These are phyloP conservation scores for Cordilura impudica DNA, from an alignment of 2,888 invertebrate species.

Conservation along the genomic window DNA sequence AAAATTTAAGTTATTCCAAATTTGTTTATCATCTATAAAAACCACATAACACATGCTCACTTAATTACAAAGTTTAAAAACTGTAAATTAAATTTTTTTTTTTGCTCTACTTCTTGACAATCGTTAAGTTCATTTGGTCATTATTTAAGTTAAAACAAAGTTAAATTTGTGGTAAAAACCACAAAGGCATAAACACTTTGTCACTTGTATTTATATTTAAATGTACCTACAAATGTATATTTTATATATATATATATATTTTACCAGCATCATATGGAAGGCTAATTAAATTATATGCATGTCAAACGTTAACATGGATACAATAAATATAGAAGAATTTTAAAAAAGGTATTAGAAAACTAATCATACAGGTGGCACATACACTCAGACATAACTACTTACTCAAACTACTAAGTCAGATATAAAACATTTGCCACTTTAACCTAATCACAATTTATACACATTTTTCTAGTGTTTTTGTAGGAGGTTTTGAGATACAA, in stretches of 20 bases:
- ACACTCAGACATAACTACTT: not conserved
- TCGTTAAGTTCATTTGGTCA: conserved; percentile 13
- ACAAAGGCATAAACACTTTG: not conserved
- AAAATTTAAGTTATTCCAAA: not conserved
- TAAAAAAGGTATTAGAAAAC: not conserved
- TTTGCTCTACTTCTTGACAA: not conserved
- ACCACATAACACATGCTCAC: too few relatives aligned
- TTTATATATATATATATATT: too few relatives aligned
- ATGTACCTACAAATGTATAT: not conserved
- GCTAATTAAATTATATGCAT: conserved; percentile 36
- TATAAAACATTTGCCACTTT: conserved; percentile 25
- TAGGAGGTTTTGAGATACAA: too few relatives aligned
- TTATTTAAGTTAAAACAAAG: not conserved
- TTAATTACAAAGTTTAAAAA: too few relatives aligned
- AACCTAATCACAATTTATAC: conserved; percentile 32
- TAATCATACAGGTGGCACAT: not conserved
- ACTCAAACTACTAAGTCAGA: too few relatives aligned
- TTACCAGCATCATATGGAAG: conserved; percentile 24
- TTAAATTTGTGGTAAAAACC: conserved; percentile 4
- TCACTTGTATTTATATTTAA: not conserved
- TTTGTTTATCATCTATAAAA: too few relatives aligned
- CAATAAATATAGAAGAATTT: not conserved
- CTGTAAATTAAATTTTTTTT: not conserved
- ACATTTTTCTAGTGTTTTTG: not conserved
- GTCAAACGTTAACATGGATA: not conserved